Percentiles rank a stretch among this genome's conserved stretches.
Evolutionary conservation across 2,888 invertebrate species (phyloP).

Genomic region (Andrena praecox): DNA sequence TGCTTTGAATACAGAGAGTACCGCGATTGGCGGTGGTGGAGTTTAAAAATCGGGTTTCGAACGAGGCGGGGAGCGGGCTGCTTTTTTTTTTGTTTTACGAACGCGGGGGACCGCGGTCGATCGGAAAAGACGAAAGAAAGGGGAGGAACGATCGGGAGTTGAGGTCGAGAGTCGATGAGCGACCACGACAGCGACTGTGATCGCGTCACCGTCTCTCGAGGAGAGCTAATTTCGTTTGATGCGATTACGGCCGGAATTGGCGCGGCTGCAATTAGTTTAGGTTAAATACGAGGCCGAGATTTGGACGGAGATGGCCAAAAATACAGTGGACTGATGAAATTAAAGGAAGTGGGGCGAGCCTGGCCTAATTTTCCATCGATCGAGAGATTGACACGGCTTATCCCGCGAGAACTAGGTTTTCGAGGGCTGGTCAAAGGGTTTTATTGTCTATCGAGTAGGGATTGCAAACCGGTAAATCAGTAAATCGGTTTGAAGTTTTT

Average conservation of each 20-base stretch:
- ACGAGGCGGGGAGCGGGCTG: constrained; percentile 35
- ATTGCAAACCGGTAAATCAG: no score
- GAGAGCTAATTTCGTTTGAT: constrained; percentile 58
- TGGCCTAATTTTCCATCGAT: constrained; percentile 30
- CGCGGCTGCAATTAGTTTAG: constrained; percentile 47
- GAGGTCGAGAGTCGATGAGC: background rate
- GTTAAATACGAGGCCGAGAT: constrained; percentile 46
- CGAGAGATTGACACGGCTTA: constrained; percentile 32
- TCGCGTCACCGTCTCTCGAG: constrained; percentile 34
- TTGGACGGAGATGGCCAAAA: constrained; percentile 15
- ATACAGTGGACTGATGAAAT: constrained; percentile 31
- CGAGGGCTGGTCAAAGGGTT: constrained; percentile 1
- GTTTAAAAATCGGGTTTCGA: constrained; percentile 35
- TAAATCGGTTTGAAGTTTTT: no score
- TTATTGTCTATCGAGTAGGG: background rate
- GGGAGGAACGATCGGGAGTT: constrained; percentile 6
- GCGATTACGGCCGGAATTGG: constrained; percentile 52
- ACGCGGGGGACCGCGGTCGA: constrained; percentile 1
- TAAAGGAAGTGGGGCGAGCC: constrained; percentile 36
- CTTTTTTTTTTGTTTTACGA: constrained; percentile 14
- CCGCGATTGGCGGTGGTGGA: background rate
- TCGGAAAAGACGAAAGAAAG: constrained; percentile 21
- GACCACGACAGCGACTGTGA: constrained; percentile 25
- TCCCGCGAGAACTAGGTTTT: constrained; percentile 26
- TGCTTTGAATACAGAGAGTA: constrained; percentile 9